Evolutionary conservation across 2,888 invertebrate genomes (phyloP), one percentile per base, ranked within the genome.

Genomic region (Buathra laborator): DNA sequence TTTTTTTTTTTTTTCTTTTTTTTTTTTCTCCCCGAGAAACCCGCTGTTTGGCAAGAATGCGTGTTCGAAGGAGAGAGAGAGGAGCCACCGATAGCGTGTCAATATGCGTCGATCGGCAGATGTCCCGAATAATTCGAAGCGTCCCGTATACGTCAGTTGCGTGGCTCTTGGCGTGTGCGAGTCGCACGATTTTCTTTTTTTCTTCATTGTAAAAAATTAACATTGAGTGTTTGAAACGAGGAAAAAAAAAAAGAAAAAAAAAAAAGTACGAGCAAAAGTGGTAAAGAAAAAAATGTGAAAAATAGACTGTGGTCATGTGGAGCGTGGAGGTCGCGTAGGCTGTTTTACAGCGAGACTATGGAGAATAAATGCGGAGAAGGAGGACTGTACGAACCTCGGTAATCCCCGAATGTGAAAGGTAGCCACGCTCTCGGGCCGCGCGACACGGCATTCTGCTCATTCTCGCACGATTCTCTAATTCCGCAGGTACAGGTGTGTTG

Each of bases 361-460:
- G 72, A 14, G 12, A 43, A 12, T 43, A 14, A 29, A 66, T 51
- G 37, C 37, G 9, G 37, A 46, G 72, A 46, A 64, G 62, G 71
- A 66, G 43, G 71, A 87, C 89, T 70, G 84, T 86, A 85, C 87
- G 77, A 85, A 64, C 81, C 64, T 70, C 78, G 19, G 86, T 91
- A 91, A 91, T 91, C 91, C 89, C 83, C 86, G 74, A 86, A 74
- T 90, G 87, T 86, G 72, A 84, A 83, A 87, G 83, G 74, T 87
- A 78, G 85, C 89, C 91, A 91, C 91, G 91, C 88, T 83, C 84
- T 56, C 6, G 10, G 32, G 48, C 46, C 24, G 37, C 67, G 16
- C 51, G 51, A 32, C 32, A 87, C 87, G 86, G 86, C 86, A 90
- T 90, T 90, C 90, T 88, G 88, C 83, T 88, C 88, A 89, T 90